Percentiles rank a stretch among this genome's conserved stretches.
These are phyloP conservation scores for Erebia epiphron DNA, from an alignment of 2,888 invertebrate species.

Conservation along the genomic window DNA sequence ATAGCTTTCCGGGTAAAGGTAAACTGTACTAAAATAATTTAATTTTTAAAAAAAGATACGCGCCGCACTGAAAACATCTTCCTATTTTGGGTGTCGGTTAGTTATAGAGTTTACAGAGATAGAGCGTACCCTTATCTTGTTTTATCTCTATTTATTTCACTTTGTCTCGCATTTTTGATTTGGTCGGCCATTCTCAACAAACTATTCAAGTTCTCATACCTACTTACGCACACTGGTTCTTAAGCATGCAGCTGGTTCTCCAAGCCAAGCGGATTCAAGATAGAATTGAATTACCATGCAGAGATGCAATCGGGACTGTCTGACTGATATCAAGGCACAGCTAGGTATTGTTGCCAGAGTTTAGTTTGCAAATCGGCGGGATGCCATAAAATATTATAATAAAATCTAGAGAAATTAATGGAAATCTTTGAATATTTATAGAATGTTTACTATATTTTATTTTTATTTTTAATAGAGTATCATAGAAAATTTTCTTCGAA, in stretches of 20 bases:
- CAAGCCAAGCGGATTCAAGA: slow-evolving; percentile 14
- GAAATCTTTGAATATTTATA: neutral
- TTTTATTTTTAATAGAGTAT: too few relatives aligned
- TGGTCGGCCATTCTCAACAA: neutral
- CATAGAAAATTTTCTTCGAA: neutral
- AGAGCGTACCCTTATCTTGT: neutral
- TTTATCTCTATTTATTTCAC: neutral
- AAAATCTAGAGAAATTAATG: neutral
- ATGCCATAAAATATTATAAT: neutral
- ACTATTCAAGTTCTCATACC: slow-evolving; percentile 3
- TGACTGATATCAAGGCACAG: slow-evolving; percentile 19
- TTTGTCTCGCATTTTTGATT: neutral
- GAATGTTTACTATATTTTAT: too few relatives aligned
- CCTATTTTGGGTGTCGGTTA: too few relatives aligned
- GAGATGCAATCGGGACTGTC: slow-evolving; percentile 15
- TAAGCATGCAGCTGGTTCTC: slow-evolving; percentile 11
- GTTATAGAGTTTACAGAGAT: too few relatives aligned
- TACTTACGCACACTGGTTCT: slow-evolving; percentile 9
- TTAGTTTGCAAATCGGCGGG: slow-evolving; percentile 1
- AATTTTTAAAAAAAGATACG: too few relatives aligned
- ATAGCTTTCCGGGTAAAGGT: too few relatives aligned
- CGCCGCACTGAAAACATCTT: too few relatives aligned
- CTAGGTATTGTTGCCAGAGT: slow-evolving; percentile 14
- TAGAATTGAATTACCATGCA: slow-evolving; percentile 20
- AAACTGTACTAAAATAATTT: too few relatives aligned